Base-by-base conservation (phyloP, 2,113 vertebrate genomes). In the Heliornis fulica region DNA sequence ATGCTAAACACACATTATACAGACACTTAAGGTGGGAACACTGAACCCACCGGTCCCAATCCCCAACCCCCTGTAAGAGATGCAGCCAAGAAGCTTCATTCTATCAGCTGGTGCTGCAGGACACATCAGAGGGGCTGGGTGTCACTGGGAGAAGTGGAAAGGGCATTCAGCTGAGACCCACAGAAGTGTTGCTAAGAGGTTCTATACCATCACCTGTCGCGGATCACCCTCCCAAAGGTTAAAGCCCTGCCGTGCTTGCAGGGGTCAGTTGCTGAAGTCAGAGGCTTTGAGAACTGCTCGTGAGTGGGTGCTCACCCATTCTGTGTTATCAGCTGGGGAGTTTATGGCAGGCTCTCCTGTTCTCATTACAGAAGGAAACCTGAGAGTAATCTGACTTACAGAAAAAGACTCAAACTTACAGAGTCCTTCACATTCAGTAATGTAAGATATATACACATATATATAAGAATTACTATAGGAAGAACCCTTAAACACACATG, bases 391-490 rank as follows among this genome's bases (percentile, higher is more conserved):
- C 2, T 36, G 15, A 71, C 15, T 38, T n/a, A n/a, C n/a, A n/a
- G n/a, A n/a, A n/a, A n/a, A n/a, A n/a, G n/a, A n/a, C n/a, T 18
- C 14, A 46, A 41, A 32, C 16, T 87, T 11, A 0, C 1, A 0
- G 38, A 69, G 34, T 23, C 14, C 40, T 75, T 65, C 40, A 6
- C 20, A 21, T 51, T 60, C 75, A 31, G 32, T 31, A 87, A 87
- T 0, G 0, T 45, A 45, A 75, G 16, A 46, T 7, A 34, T 4
- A 48, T 3, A 48, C 6, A 48, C 12, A 48, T 31, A 38, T 10
- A 29, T 5, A 15, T 13, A 23, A 10, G n/a, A 61, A 15, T 29
- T 61, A 59, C 29, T 61, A 19, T 36, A 36, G n/a, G 57, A 82
- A 57, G 56, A 74, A 40, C 7, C 9, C 22, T 83, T 61, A 66